Conservation (phyloP, 2,888 invertebrate genomes). For the Perizoma flavofasciatum region DNA sequence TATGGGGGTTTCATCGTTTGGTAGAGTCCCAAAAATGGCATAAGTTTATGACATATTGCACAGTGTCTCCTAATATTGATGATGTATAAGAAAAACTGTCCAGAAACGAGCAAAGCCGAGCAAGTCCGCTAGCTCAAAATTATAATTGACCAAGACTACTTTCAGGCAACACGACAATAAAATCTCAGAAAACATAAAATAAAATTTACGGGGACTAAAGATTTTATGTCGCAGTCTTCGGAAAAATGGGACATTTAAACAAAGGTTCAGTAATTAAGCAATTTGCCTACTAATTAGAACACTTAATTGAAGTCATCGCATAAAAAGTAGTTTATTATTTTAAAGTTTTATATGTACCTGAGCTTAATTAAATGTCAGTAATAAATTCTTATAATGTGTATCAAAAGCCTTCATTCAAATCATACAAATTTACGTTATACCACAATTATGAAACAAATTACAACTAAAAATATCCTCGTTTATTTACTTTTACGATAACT, state of each 20-base stretch:
- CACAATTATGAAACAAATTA: constrained; percentile 25
- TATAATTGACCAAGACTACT: constrained; percentile 40
- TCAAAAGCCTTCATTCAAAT: constrained; percentile 20
- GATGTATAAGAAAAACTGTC: too few relatives aligned
- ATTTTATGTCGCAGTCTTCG: constrained; percentile 27
- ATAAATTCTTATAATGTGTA: constrained; percentile 19
- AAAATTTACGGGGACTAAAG: constrained; percentile 36
- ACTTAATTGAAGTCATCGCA: constrained; percentile 23
- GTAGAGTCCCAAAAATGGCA: background rate
- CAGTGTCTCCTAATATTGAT: too few relatives aligned
- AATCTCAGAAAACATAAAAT: constrained; percentile 37
- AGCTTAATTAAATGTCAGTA: constrained; percentile 23
- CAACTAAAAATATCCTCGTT: constrained; percentile 26
- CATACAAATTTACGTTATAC: constrained; percentile 24
- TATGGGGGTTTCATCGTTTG: background rate
- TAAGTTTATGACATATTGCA: too few relatives aligned
- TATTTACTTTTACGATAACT: constrained; percentile 37
- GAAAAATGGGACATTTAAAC: constrained; percentile 22
- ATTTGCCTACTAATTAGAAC: constrained; percentile 29
- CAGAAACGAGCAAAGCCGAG: constrained; percentile 1
- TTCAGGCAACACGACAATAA: constrained; percentile 40
- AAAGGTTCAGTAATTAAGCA: constrained; percentile 30
- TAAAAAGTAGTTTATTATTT: constrained; percentile 31
- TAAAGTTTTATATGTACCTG: constrained; percentile 14
- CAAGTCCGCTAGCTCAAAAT: constrained; percentile 12